phyloP scores from a whole-genome alignment of 2,113 vertebrate genomes.

The Thalassarche chlororhynchos region DNA sequence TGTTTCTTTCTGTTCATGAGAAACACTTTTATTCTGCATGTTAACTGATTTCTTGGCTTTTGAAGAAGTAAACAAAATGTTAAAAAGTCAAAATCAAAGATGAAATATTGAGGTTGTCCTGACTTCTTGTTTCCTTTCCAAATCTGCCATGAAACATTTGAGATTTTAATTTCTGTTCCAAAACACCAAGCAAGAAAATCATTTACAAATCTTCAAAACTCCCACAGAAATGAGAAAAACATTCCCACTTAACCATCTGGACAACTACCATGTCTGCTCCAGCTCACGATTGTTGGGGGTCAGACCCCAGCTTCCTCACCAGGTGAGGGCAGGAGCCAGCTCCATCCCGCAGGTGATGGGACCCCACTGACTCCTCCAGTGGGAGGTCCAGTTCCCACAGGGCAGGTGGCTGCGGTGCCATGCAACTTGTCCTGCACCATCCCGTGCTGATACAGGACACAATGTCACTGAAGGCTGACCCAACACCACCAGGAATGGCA shows the following conservation, averaged over 20 bases:
- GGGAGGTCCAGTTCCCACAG: fast-evolving
- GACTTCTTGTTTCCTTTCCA: not conserved
- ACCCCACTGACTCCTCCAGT: not conserved
- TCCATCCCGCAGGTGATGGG: not conserved
- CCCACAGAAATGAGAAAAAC: not conserved
- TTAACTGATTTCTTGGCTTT: not conserved
- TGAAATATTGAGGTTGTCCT: conserved; percentile 11
- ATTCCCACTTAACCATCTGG: not conserved
- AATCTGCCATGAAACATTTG: not conserved
- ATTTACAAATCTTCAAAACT: conserved; percentile 8
- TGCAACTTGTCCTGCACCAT: not conserved
- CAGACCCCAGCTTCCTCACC: not conserved
- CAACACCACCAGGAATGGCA: not conserved
- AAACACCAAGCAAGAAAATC: conserved; percentile 3
- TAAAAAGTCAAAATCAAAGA: not conserved
- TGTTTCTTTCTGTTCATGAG: not conserved
- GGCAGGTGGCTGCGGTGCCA: not conserved
- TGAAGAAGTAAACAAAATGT: conserved; percentile 7
- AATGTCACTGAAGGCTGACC: not conserved
- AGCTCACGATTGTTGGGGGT: not conserved
- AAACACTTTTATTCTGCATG: not conserved
- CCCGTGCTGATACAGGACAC: not conserved
- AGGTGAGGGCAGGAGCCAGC: not conserved
- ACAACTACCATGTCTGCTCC: not conserved
- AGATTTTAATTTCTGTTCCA: conserved; percentile 16